Evolutionary conservation across 2,888 invertebrate genomes (phyloP).

Genomic region (Heliconius cydno): DNA sequence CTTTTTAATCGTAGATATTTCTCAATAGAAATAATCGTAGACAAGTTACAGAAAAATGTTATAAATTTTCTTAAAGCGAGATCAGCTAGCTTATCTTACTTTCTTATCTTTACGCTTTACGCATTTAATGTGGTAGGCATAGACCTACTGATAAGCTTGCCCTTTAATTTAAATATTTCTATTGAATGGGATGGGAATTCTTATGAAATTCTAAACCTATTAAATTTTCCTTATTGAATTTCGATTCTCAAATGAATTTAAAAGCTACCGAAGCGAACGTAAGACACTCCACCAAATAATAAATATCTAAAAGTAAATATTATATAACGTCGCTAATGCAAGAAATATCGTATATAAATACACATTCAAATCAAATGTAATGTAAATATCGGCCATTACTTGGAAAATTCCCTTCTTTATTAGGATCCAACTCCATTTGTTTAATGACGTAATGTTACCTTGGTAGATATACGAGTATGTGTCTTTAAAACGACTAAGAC

Average conservation of each 20-base stretch:
- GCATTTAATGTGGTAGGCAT: neutral
- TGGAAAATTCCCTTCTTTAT: constrained; percentile 1
- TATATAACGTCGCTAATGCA: neutral
- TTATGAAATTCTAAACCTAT: too few species aligned
- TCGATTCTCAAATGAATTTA: too few species aligned
- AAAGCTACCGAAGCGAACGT: too few species aligned
- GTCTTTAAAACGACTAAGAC: neutral
- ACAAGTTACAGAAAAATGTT: neutral
- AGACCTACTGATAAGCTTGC: neutral
- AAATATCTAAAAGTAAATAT: neutral
- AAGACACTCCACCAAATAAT: neutral
- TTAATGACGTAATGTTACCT: constrained; percentile 1
- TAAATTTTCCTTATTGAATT: too few species aligned
- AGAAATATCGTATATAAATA: neutral
- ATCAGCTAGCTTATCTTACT: neutral
- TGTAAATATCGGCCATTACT: neutral
- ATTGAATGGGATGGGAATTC: too few species aligned
- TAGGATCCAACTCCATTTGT: neutral
- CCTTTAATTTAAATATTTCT: too few species aligned
- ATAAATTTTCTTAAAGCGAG: neutral
- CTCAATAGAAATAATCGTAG: neutral
- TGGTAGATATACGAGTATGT: neutral
- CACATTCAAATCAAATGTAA: neutral
- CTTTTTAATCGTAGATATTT: neutral
- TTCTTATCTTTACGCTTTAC: neutral